These are phyloP conservation scores for Limanda limanda DNA, from an alignment of 2,113 vertebrate species.

Conservation along the genomic window DNA sequence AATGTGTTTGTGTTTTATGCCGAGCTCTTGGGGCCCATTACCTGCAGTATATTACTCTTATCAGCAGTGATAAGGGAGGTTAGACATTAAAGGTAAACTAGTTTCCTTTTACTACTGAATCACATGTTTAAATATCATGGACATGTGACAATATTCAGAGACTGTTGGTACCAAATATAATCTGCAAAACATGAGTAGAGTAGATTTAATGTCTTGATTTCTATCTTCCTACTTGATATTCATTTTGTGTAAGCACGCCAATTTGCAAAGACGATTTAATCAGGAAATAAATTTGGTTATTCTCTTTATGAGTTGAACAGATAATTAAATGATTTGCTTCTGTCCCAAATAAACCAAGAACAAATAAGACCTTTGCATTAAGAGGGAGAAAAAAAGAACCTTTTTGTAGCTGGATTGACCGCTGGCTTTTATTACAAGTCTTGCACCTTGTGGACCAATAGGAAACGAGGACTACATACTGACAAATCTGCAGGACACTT, in stretches of 20 bases:
- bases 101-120: background rate
- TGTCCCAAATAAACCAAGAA: slow-evolving; percentile 20
- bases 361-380: slow-evolving; percentile 27
- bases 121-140: background rate
- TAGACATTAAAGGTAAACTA: slow-evolving; percentile 43
- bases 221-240: slow-evolving; percentile 1
- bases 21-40: slow-evolving; percentile 53
- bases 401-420: slow-evolving; percentile 34
- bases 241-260: slow-evolving; percentile 14
- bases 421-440: slow-evolving; percentile 36
- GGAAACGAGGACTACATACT: slow-evolving; percentile 72
- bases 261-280: slow-evolving; percentile 26
- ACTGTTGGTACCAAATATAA: background rate
- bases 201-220: slow-evolving; percentile 1
- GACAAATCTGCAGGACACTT: slow-evolving; percentile 80
- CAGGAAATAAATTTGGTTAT: slow-evolving; percentile 4
- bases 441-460: slow-evolving; percentile 61
- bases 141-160: background rate
- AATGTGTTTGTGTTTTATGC: slow-evolving; percentile 58
- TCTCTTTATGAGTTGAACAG: slow-evolving; percentile 14
- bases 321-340: slow-evolving; percentile 46
- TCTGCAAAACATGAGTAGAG: background rate
- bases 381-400: background rate
- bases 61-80: slow-evolving; percentile 67
- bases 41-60: slow-evolving; percentile 58